Evolutionary conservation across 2,113 vertebrate species (phyloP).

Genomic region (Chlorodrepanis virens): DNA sequence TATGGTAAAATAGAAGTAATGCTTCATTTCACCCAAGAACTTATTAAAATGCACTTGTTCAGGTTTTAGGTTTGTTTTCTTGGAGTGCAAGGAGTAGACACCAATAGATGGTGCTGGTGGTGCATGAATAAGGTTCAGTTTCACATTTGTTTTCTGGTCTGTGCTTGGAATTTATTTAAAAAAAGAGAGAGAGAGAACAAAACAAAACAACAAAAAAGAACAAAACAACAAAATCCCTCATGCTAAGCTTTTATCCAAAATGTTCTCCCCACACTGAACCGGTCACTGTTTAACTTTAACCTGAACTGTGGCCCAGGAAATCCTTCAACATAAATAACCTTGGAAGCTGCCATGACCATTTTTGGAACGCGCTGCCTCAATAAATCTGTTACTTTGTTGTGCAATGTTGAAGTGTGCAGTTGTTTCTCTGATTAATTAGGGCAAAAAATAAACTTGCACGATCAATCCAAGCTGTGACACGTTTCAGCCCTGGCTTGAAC

Average conservation of each 20-base stretch:
- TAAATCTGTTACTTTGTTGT: conserved; percentile 67
- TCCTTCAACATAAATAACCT: conserved; percentile 60
- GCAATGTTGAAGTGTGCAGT: conserved; percentile 53
- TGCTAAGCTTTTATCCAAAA: conserved; percentile 35
- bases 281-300: conserved; percentile 46
- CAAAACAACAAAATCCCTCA: conserved; percentile 41
- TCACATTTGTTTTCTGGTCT: conserved; percentile 32
- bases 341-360: conserved; percentile 46
- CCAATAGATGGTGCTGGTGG: conserved; percentile 65
- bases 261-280: conserved; percentile 37
- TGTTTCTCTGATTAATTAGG: conserved; percentile 67
- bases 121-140: neutral
- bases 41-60: neutral
- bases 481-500: conserved; percentile 44
- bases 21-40: neutral
- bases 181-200: neutral
- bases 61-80: neutral
- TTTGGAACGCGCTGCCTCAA: conserved; percentile 17
- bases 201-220: neutral
- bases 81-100: neutral
- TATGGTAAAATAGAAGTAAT: neutral
- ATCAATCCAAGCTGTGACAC: conserved; percentile 56
- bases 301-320: conserved; percentile 57
- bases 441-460: conserved; percentile 58
- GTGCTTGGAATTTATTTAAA: neutral